A percentile compares a stretch with the other conserved stretches of the same genome.
These are phyloP conservation scores for Epizoanthus rinbou DNA, from an alignment of 92 coral and sea anemone genomes.

Conservation along the genomic window DNA sequence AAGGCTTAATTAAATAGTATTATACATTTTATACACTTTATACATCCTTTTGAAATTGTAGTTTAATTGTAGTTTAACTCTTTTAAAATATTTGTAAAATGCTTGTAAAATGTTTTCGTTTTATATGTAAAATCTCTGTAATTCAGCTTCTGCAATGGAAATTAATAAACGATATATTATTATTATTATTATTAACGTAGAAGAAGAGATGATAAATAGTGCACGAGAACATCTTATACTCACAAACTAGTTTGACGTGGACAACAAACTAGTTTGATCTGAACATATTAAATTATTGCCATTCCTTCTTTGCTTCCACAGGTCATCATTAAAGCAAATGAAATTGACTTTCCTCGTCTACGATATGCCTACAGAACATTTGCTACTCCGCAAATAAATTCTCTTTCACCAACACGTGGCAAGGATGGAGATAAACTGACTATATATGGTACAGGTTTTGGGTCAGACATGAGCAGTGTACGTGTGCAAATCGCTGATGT, in stretches of 20 bases:
- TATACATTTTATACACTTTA: no score
- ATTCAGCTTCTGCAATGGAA: no score
- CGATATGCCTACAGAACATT: slow-evolving; percentile 67
- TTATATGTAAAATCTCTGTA: no score
- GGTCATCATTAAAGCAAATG: slow-evolving; percentile 61
- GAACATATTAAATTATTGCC: background rate
- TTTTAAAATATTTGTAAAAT: no score
- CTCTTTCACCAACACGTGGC: slow-evolving; percentile 70
- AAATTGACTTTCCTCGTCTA: slow-evolving; percentile 62
- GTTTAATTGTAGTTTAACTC: no score
- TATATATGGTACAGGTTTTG: slow-evolving; percentile 77
- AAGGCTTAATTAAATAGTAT: no score
- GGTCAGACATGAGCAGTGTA: slow-evolving; percentile 50
- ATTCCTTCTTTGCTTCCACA: background rate
- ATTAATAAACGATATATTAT: no score
- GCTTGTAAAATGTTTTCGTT: no score
- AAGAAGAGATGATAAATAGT: background rate
- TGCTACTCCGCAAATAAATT: slow-evolving; percentile 68
- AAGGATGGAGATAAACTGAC: slow-evolving; percentile 60
- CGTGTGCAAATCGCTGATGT: slow-evolving; percentile 65
- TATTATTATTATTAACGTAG: background rate
- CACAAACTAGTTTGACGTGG: background rate
- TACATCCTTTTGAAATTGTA: no score
- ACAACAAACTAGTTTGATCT: background rate
- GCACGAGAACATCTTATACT: background rate